These are phyloP conservation scores for Mystacides longicornis DNA, from an alignment of 2,888 invertebrate genomes.

Conservation along the genomic window DNA sequence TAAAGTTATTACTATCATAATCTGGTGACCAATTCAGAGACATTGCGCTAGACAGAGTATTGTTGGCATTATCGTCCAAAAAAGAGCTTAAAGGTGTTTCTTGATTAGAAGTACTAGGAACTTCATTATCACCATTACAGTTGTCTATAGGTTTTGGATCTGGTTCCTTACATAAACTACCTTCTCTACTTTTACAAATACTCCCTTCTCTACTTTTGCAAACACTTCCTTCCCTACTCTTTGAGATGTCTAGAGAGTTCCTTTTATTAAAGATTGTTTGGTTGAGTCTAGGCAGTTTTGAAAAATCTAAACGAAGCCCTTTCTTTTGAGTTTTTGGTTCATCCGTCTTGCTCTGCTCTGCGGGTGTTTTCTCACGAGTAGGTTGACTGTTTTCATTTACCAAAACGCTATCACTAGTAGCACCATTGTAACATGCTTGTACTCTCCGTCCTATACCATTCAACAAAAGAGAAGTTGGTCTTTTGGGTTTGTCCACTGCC, in stretches of 20 bases:
- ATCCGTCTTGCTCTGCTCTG: slow-evolving; percentile 13
- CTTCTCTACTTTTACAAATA: slow-evolving; percentile 28
- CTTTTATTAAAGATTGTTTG: slow-evolving; percentile 51
- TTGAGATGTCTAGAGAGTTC: slow-evolving; percentile 35
- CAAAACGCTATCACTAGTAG: slow-evolving; percentile 41
- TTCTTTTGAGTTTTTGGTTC: slow-evolving; percentile 30
- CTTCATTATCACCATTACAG: slow-evolving; percentile 25
- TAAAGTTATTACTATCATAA: slow-evolving; percentile 30
- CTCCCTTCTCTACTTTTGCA: slow-evolving; percentile 30
- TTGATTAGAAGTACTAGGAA: neutral
- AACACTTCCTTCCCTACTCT: slow-evolving; percentile 22
- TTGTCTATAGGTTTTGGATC: slow-evolving; percentile 30
- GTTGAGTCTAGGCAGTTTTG: slow-evolving; percentile 51
- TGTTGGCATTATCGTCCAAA: slow-evolving; percentile 13
- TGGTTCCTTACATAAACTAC: slow-evolving; percentile 32
- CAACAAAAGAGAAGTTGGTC: slow-evolving; percentile 47
- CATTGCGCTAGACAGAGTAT: slow-evolving; percentile 14
- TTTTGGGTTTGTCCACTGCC: slow-evolving; percentile 37
- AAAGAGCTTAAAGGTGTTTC: neutral
- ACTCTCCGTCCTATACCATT: slow-evolving; percentile 49
- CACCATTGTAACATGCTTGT: slow-evolving; percentile 39
- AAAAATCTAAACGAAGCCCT: slow-evolving; percentile 58
- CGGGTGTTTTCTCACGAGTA: neutral
- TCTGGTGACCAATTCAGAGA: slow-evolving; percentile 39
- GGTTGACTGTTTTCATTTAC: neutral